Evolutionary conservation across 1,140 invertebrate species (phyloP).

Genomic region (Lanistes nyassanus): DNA sequence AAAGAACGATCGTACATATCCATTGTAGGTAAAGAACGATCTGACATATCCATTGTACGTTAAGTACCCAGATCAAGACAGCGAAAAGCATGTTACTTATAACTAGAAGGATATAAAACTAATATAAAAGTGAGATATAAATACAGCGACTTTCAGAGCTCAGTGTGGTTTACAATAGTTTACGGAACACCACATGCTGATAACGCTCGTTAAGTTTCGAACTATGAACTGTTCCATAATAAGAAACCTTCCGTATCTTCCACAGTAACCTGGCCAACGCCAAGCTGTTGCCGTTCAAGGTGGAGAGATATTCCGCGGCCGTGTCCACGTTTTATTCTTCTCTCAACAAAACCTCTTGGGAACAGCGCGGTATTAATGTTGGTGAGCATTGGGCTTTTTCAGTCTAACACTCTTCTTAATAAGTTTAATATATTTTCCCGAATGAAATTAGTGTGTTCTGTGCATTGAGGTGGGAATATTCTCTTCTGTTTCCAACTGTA

Average conservation of each 20-base stretch:
- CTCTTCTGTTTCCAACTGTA: not conserved
- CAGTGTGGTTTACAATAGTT: not conserved
- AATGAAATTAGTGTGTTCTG: not conserved
- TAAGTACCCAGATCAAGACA: no score
- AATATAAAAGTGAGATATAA: not conserved
- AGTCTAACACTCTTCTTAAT: not conserved
- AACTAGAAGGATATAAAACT: no score
- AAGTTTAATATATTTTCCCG: not conserved
- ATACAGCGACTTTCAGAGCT: not conserved
- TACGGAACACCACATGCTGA: not conserved
- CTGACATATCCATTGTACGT: no score
- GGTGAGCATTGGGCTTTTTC: slow-evolving; percentile 7
- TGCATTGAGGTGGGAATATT: not conserved
- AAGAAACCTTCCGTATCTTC: not conserved
- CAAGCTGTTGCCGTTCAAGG: slow-evolving; percentile 20
- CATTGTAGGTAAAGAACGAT: no score
- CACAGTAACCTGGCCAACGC: slow-evolving; percentile 29
- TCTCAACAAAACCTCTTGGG: slow-evolving; percentile 9
- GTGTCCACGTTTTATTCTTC: slow-evolving; percentile 17
- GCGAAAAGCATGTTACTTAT: no score
- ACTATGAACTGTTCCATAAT: no score
- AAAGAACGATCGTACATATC: no score
- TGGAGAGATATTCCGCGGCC: slow-evolving; percentile 21
- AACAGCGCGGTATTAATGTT: slow-evolving; percentile 22
- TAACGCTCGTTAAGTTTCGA: no score